phyloP scores from a whole-genome alignment of 53 echinoderm and acorn worm species.

The Echinometra lucunter region DNA sequence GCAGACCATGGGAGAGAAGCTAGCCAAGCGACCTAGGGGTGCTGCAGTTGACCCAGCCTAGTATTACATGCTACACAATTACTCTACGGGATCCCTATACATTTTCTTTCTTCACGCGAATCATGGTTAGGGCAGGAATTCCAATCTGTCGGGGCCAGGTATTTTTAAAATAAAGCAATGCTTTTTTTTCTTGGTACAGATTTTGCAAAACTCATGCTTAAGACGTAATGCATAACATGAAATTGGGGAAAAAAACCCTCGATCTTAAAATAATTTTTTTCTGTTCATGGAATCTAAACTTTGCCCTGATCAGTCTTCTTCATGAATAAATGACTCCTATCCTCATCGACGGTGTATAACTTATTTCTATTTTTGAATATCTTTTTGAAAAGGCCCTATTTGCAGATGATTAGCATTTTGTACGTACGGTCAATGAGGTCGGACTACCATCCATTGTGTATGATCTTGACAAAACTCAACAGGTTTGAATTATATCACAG shows the following conservation, averaged over 20 bases:
- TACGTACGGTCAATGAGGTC: not conserved
- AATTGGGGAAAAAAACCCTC: not conserved
- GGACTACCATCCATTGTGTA: not conserved
- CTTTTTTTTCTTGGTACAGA: not conserved
- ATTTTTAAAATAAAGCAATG: too few relatives aligned
- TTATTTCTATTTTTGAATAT: not conserved
- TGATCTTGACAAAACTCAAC: not conserved
- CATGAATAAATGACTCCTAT: not conserved
- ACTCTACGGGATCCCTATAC: not conserved
- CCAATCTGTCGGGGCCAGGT: not conserved
- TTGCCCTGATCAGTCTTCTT: not conserved
- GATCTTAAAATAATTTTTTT: not conserved
- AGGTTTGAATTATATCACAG: not conserved
- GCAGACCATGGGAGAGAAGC: not conserved
- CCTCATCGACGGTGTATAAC: not conserved
- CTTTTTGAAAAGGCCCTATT: not conserved
- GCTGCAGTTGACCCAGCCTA: not conserved
- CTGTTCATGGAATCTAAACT: not conserved
- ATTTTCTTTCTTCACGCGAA: not conserved
- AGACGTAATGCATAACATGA: not conserved
- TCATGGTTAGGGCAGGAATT: not conserved
- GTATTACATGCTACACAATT: constrained; percentile 14
- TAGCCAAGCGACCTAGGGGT: not conserved
- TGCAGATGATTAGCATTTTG: constrained; percentile 19
- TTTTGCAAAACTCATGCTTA: not conserved